phyloP scores from a whole-genome alignment of 2,797 vertebrate genomes.

The Scomberomorus guttatus region DNA sequence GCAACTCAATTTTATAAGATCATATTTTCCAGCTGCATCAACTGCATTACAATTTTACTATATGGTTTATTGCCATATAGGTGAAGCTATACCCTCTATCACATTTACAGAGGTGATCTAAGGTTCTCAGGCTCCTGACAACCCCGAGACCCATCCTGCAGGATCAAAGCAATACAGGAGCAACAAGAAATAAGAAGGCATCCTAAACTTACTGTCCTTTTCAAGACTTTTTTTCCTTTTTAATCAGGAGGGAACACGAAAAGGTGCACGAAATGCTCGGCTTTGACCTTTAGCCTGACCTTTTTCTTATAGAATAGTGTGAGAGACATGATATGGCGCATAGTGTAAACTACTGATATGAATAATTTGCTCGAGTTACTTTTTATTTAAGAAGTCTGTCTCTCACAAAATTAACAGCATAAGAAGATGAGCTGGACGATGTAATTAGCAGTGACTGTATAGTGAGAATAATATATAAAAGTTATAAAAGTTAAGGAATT shows the following conservation, averaged over 20 bases:
- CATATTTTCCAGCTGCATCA: conserved; percentile 19
- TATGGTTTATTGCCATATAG: conserved; percentile 25
- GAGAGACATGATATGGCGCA: background rate
- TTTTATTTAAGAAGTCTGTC: background rate
- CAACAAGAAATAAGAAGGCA: background rate
- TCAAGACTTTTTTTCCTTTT: background rate
- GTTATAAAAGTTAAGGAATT: background rate
- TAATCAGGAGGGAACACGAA: background rate
- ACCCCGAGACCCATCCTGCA: conserved; percentile 18
- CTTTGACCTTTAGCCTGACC: background rate
- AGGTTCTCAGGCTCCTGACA: conserved; percentile 20
- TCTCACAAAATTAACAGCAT: background rate
- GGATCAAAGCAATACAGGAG: conserved; percentile 49
- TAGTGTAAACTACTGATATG: background rate
- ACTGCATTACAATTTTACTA: conserved; percentile 14
- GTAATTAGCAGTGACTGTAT: background rate
- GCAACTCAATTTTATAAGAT: conserved; percentile 16
- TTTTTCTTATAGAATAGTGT: background rate
- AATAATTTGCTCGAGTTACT: too few relatives aligned
- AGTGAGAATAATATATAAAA: background rate
- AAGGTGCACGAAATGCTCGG: background rate
- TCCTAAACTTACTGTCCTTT: background rate
- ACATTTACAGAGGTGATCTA: too few relatives aligned
- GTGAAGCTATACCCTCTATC: background rate
- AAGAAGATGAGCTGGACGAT: too few relatives aligned